Evolutionary conservation across 1,140 invertebrate genomes (phyloP).

Genomic region (Bombus polaris): DNA sequence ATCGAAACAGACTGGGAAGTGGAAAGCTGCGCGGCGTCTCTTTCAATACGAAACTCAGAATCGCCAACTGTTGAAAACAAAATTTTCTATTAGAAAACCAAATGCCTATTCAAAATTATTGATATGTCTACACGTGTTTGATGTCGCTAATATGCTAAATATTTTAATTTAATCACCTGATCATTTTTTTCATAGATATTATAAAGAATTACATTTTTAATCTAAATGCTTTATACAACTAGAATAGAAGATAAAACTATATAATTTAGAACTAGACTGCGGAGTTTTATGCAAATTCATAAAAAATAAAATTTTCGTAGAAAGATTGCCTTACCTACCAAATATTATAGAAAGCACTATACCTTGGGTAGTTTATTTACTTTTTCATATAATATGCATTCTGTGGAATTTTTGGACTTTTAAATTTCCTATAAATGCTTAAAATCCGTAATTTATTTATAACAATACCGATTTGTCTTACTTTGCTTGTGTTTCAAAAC

Average conservation of each 20-base stretch:
- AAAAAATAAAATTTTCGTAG: too few relatives aligned
- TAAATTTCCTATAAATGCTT: too few relatives aligned
- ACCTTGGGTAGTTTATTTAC: too few relatives aligned
- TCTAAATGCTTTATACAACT: background rate
- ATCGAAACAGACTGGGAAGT: slow-evolving; percentile 61
- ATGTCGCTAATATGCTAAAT: too few relatives aligned
- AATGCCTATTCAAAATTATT: background rate
- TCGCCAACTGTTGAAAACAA: slow-evolving; percentile 32
- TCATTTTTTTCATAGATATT: background rate
- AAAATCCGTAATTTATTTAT: too few relatives aligned
- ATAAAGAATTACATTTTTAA: background rate
- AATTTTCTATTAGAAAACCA: background rate
- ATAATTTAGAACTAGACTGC: background rate
- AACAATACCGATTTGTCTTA: background rate
- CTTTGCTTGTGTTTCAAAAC: background rate
- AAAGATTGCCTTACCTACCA: too few relatives aligned
- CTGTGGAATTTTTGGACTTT: too few relatives aligned
- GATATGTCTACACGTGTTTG: too few relatives aligned
- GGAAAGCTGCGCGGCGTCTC: slow-evolving; percentile 51
- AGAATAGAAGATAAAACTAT: background rate
- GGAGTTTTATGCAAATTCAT: too few relatives aligned
- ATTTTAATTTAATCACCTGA: background rate
- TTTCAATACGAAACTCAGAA: slow-evolving; percentile 23
- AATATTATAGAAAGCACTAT: too few relatives aligned
- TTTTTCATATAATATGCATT: too few relatives aligned